Evolutionary conservation across 2,797 vertebrate species (phyloP), one percentile per base, ranked within the genome.

Genomic region (Morelia viridis): DNA sequence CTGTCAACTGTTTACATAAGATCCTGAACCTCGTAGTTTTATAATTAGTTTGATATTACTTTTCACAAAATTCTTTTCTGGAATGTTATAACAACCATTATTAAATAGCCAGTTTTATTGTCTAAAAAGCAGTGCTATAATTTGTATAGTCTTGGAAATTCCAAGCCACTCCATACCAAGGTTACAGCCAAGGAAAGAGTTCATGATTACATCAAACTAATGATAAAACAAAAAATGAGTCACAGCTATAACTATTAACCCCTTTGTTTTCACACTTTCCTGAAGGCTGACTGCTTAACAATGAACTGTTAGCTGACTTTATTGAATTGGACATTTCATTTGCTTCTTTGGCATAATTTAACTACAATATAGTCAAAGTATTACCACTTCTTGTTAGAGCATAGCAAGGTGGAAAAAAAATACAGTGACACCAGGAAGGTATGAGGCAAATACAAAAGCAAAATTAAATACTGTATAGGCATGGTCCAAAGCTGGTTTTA

Each of bases 141-240:
- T 76, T 46, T 87, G 50, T 86, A 76, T 28, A 76, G 11, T 88
- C 83, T 46, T 61, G 50, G 28, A 91, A 91, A 88, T 64, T 80
- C 35, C 26, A 64, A 85, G 65, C 19, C 15, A 31, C n/a, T 58
- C 65, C 56, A 76, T 68, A 76, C 56, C 26, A 76, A 87, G 65
- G 65, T 91, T 68, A 61, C 41, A 62, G 89, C 26, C 58, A 88
- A 60, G 85, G 56, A 91, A 68, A 57, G 41, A 88, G 19, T n/a
- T 87, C 41, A 6, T 88, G 90, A 91, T 88, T 88, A 31, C 28
- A 91, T 80, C 85, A 80, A 80, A 31, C 57, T n/a, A 80, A 28
- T 61, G 57, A 88, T 91, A 88, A 87, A 88, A 87, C 64, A 91
- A 80, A 46, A 41, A 80, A 87, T 50, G 58, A 91, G 57, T 65